Base-by-base conservation (phyloP, 2,797 vertebrate genomes). In the Typhlichthys eigenmanni region DNA sequence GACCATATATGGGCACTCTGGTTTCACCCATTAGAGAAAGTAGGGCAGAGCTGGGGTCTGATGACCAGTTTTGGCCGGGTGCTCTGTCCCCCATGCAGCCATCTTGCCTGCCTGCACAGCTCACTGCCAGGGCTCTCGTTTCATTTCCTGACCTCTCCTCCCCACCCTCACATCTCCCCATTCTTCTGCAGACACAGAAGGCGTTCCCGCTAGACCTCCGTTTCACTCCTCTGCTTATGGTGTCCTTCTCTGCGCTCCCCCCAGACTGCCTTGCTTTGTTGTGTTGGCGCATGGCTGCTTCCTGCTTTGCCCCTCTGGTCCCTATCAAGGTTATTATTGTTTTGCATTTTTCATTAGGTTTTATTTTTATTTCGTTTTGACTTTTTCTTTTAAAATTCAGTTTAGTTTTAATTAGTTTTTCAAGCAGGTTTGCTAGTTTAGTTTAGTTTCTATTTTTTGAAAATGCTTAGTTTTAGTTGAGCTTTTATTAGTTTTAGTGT, bases 31-130 rank as follows among this genome's bases (percentile, higher is more conserved):
- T 88, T 87, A 87, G 68, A 60, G 72, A 89, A 92, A 92, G 84
- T 91, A 91, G 89, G 89, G 86, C 89, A 89, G 74, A 78, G 80
- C 63, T 46, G 70, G 79, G 82, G 85, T 80, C 85, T 76, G 81
- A 87, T 84, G 81, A 88, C 83, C 86, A 84, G 87, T 89, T 87
- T 91, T 91, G 88, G 88, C 87, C 57, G 76, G 67, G 72, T 85
- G 74, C 74, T 83, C 52, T 68, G 73, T 85, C 82, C 86, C 54
- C 89, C 89, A 87, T 89, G 85, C 82, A 89, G 88, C 81, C 88
- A 89, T 88, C 78, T 88, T 85, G 79, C 80, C 75, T 87, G 77
- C 73, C 69, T 85, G 67, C 64, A 55, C 71, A 34, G 68, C 70
- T 71, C 16, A 66, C 74, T 86, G 87, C 81, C 82, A 85, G 84